Conservation (phyloP, 2,888 invertebrate genomes). For the Mimas tiliae region DNA sequence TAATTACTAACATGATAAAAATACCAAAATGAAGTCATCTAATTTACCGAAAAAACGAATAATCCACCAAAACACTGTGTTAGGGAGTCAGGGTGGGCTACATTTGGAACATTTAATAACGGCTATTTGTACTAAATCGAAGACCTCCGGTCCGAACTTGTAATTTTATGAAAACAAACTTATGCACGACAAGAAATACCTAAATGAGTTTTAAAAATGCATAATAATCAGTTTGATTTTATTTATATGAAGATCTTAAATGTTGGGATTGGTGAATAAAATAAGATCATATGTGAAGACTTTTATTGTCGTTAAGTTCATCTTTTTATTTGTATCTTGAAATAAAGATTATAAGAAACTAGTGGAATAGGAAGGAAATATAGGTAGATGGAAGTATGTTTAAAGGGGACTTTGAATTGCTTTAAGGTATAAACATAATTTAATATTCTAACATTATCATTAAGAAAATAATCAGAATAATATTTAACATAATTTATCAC, state of each 20-base stretch:
- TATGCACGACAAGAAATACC: slow-evolving; percentile 36
- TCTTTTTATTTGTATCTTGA: too few relatives aligned
- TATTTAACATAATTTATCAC: not conserved
- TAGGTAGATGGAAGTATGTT: too few relatives aligned
- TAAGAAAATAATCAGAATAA: not conserved
- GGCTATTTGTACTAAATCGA: slow-evolving; percentile 63
- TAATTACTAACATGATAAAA: slow-evolving; percentile 4
- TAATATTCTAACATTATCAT: not conserved
- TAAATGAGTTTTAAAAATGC: slow-evolving; percentile 26
- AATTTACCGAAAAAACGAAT: slow-evolving; percentile 34
- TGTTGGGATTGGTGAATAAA: not conserved
- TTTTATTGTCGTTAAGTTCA: too few relatives aligned
- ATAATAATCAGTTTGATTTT: slow-evolving; percentile 19
- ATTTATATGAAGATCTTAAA: not conserved
- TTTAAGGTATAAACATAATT: not conserved
- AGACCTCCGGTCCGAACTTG: slow-evolving; percentile 52
- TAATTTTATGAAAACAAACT: slow-evolving; percentile 43
- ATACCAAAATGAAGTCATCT: slow-evolving; percentile 33
- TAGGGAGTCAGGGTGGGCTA: slow-evolving; percentile 58
- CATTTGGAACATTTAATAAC: slow-evolving; percentile 60
- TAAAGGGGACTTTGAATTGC: not conserved
- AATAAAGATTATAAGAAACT: too few relatives aligned
- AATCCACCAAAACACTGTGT: slow-evolving; percentile 37
- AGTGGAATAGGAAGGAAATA: too few relatives aligned
- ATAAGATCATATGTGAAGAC: too few relatives aligned